These are phyloP conservation scores for Ptychadena robeensis DNA, from an alignment of 2,797 vertebrate species.

Conservation along the genomic window DNA sequence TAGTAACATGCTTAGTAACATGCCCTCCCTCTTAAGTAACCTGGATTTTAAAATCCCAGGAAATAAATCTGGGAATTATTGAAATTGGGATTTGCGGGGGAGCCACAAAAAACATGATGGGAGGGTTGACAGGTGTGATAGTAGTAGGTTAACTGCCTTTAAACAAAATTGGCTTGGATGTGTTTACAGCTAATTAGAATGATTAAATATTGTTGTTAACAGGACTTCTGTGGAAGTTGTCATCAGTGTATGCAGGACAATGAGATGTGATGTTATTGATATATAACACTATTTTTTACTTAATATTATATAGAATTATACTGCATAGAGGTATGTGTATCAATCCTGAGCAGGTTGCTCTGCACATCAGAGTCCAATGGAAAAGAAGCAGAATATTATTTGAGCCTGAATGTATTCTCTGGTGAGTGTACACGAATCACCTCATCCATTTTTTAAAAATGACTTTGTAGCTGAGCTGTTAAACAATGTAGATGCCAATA, in stretches of 20 bases:
- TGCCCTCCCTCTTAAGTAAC: no score
- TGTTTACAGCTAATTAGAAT: neutral
- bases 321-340: neutral
- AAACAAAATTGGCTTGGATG: neutral
- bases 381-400: neutral
- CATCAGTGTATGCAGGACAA: no score
- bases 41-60: no score
- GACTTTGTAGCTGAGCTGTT: neutral
- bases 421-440: neutral
- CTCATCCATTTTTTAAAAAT: neutral
- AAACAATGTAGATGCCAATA: neutral
- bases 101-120: no score
- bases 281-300: no score
- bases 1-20: no score
- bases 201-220: neutral
- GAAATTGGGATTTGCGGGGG: no score
- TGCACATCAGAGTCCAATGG: neutral
- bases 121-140: no score
- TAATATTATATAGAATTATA: no score
- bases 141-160: neutral
- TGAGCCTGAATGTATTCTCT: neutral
- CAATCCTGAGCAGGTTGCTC: neutral
- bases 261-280: neutral
- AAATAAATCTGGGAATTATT: no score
- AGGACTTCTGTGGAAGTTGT: neutral